phyloP scores from a whole-genome alignment of 2,797 vertebrate species.

The Pampus argenteus region DNA sequence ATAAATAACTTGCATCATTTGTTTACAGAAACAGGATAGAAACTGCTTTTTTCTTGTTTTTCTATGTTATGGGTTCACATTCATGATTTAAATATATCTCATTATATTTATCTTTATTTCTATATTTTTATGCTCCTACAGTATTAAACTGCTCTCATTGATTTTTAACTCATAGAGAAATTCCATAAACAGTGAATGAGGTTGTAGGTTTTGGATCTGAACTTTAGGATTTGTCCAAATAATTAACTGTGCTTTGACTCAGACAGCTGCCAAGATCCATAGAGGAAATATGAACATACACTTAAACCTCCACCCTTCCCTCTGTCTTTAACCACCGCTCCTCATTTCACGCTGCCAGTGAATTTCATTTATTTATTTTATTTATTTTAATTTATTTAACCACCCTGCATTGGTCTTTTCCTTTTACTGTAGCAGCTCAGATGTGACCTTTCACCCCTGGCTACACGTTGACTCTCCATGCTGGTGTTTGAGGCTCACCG shows the following conservation, averaged over 20 bases:
- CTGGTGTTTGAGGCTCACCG: conserved; percentile 36
- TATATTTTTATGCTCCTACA: neutral
- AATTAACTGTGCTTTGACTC: conserved; percentile 33
- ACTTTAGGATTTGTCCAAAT: conserved; percentile 16
- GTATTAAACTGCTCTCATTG: neutral
- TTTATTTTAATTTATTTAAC: too few species aligned
- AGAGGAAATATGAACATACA: conserved; percentile 40
- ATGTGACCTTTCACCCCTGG: conserved; percentile 58
- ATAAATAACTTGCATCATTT: neutral
- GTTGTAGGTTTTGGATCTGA: conserved; percentile 27
- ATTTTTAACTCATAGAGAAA: conserved; percentile 22
- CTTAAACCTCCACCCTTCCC: conserved; percentile 17
- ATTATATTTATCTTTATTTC: too few species aligned
- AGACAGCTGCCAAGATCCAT: conserved; percentile 17
- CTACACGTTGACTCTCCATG: conserved; percentile 22
- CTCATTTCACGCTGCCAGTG: conserved; percentile 26
- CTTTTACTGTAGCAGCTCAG: conserved; percentile 39
- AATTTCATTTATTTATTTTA: too few species aligned
- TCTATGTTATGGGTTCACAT: neutral
- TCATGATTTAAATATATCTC: neutral
- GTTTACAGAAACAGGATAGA: neutral
- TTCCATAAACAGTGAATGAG: conserved; percentile 16
- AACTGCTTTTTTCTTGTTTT: neutral
- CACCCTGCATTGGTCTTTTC: conserved; percentile 15
- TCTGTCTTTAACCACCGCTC: conserved; percentile 19